Evolutionary conservation across 1,140 invertebrate species (phyloP), one percentile per base, ranked within the genome.

Genomic region (Pseudachorutes palmiensis): DNA sequence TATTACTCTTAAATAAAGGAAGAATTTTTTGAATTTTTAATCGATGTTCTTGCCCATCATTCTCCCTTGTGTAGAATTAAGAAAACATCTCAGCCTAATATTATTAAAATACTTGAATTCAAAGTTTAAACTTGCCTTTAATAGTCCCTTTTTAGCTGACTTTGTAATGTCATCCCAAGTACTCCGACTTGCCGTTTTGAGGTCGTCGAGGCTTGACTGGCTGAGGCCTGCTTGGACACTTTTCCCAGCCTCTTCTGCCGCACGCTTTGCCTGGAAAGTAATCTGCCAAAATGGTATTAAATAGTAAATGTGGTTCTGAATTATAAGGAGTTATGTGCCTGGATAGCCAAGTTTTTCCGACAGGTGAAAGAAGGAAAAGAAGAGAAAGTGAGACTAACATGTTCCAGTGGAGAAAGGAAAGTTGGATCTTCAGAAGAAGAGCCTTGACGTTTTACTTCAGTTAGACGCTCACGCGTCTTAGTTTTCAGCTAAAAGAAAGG

Each of bases 101-200:
- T 45, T 45, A 9, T 45, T 12, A 45, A 45, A 45, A 45, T 19
- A 45, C 9, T 12, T 45, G 9, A 9, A 29, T 57, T 51, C n/a
- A 26, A 49, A 62, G 2, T 22, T 30, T 55, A 24, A 58, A 59
- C 49, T 75, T 79, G 88, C 88, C 81, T 91, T 90, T 16, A 92
- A 78, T 41, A 93, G 80, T 60, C 89, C 90, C 77, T 92, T 93
- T 75, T 92, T 93, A 2, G 91, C 91, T 75, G 88, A 90, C 77
- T 94, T 94, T 0, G 91, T 94, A n/a, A 93, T 79, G 77, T 93
- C 91, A 12, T 88, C 90, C 41, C 92, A 79, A 1, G 90, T 92
- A 30, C 87, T 90, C 76, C 90, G 91, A 1, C 90, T 86, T 2
- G 92, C 90, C 75, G 91, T 91, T 0, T 89, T 90, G 14, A 92